Base-by-base conservation (phyloP, 2,797 vertebrate species). In the Geotrypetes seraphini region DNA sequence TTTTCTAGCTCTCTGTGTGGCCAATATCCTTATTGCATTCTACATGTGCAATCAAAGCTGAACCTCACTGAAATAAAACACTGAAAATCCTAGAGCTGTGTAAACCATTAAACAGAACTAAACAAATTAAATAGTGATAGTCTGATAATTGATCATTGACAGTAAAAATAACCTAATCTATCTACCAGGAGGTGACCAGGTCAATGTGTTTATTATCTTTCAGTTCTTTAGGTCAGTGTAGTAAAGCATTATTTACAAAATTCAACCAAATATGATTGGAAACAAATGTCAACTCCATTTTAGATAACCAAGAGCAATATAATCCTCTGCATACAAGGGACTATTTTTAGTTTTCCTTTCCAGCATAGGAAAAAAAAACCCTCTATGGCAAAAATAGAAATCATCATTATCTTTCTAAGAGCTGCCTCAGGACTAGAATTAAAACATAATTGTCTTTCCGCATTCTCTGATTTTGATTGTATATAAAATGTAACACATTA, bases 401-500 rank as follows among this genome's bases (percentile, higher is more conserved):
- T 20, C 40, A 59, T 45, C 5, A 28, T n/a, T n/a, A n/a, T 29
- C 15, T 36, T 22, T 29, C n/a, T n/a, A n/a, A 47, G 25, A 19
- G 21, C 6, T 40, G 10, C 14, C 47, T 60, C 25, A 31, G 21
- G 8, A 43, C 25, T 49, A 12, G 24, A 53, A 47, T 12, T 30
- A 45, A 34, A 36, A 43, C 9, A 54, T 7, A 56, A 63, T 4
- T 51, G 24, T 38, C 21, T 33, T 29, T 63, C 39, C 40, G 1
- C 19, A 14, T 29, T 54, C 16, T 27, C 13, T 2, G 4, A 64
- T 26, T 49, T 38, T 19, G 31, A 39, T 3, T 12, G 33, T 59
- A 43, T 12, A 12, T 22, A 42, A 40, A 53, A 56, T 36, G 71
- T 71, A 66, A 75, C 46, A 69, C 46, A 43, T 48, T 64, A 60